These are phyloP conservation scores for Diachrysia chrysitis DNA, from an alignment of 2,888 invertebrate species.

Conservation along the genomic window DNA sequence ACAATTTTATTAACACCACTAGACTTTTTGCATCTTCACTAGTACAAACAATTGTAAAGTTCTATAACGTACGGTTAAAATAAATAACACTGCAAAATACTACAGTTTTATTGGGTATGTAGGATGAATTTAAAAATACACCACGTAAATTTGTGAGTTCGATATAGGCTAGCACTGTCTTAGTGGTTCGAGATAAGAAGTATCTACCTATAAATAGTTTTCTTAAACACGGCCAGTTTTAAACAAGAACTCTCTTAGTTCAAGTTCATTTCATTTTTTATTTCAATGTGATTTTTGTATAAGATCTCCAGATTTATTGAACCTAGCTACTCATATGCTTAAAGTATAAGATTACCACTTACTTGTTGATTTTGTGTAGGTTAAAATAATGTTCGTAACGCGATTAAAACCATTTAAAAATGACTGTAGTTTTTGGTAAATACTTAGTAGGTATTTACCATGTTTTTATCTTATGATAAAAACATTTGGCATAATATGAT, in stretches of 20 bases:
- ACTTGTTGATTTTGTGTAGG: too few species aligned
- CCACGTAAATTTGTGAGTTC: not conserved
- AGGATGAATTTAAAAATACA: slow-evolving; percentile 43
- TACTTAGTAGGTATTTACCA: too few species aligned
- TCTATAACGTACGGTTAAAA: slow-evolving; percentile 45
- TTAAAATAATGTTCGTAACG: too few species aligned
- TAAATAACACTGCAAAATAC: slow-evolving; percentile 44
- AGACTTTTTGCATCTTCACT: slow-evolving; percentile 34
- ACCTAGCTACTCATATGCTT: too few species aligned
- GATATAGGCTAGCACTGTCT: not conserved
- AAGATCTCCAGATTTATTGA: too few species aligned
- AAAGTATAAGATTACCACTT: too few species aligned
- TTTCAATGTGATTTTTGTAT: not conserved
- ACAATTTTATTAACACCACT: not conserved
- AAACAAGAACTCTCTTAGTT: too few species aligned
- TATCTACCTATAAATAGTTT: not conserved
- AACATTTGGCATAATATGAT: too few species aligned
- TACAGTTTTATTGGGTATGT: slow-evolving; percentile 34
- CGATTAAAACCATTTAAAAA: too few species aligned
- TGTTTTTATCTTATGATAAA: too few species aligned
- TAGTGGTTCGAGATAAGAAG: not conserved
- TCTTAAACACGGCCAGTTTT: not conserved
- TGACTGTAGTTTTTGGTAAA: too few species aligned
- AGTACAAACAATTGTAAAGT: slow-evolving; percentile 36
- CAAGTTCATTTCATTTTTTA: not conserved